phyloP scores from a whole-genome alignment of 2,797 vertebrate genomes.

The Pyrocephalus nanus region DNA sequence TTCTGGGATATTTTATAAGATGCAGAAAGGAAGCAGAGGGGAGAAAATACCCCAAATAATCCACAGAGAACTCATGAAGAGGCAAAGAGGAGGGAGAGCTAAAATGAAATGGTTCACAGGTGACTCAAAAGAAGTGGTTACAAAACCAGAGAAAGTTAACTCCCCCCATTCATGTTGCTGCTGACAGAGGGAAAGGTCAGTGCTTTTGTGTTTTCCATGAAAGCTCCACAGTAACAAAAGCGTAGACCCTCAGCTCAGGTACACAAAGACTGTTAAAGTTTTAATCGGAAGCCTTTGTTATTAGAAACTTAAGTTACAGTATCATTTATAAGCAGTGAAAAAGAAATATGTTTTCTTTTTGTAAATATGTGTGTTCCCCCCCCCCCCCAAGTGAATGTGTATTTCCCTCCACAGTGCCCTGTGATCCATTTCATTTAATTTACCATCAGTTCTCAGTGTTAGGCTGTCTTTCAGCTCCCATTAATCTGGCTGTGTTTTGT shows the following conservation, averaged over 20 bases:
- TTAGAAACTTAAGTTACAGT: not conserved
- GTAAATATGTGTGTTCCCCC: accelerated
- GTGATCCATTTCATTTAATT: not conserved
- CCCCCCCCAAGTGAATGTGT: not conserved
- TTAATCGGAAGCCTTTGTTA: not conserved
- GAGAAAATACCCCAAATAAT: not conserved
- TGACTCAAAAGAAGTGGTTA: not conserved
- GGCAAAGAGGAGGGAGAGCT: not conserved
- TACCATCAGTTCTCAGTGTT: not conserved
- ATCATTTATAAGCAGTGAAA: not conserved
- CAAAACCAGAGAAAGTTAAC: not conserved
- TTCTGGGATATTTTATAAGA: not conserved
- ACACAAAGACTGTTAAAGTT: not conserved
- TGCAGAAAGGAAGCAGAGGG: not conserved
- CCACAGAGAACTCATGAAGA: not conserved
- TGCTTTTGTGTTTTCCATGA: not conserved
- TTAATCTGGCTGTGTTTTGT: not conserved
- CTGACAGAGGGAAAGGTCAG: not conserved
- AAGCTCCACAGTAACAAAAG: not conserved
- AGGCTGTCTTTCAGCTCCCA: not conserved
- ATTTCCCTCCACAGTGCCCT: not conserved
- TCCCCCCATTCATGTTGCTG: not conserved
- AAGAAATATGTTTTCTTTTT: not conserved
- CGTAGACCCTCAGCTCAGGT: not conserved
- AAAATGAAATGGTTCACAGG: not conserved